These are phyloP conservation scores for Percina caprodes DNA, from an alignment of 2,113 vertebrate genomes.

Conservation along the genomic window DNA sequence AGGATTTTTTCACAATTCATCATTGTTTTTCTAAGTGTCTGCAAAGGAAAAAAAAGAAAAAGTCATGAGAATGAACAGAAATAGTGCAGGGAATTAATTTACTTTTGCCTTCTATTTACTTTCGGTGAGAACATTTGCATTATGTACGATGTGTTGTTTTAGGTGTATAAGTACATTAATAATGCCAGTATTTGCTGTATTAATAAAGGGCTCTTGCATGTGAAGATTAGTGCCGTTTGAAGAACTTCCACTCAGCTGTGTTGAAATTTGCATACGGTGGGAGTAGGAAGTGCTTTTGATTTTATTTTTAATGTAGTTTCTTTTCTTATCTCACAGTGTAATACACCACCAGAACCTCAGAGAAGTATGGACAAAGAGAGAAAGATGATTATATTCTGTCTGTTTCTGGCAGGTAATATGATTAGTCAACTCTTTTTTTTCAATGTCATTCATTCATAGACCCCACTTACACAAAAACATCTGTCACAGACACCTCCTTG, in stretches of 20 bases:
- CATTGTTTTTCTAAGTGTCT: background rate
- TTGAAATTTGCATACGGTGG: background rate
- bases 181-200: background rate
- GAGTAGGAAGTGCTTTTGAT: background rate
- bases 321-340: slow-evolving; percentile 1
- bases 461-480: background rate
- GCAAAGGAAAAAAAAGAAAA: background rate
- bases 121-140: background rate
- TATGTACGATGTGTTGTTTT: background rate
- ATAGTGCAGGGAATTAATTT: background rate
- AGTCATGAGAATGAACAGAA: background rate
- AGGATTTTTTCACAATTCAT: background rate
- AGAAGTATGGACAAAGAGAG: slow-evolving; percentile 21
- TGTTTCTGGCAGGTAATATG: slow-evolving; percentile 46
- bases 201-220: background rate
- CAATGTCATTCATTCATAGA: background rate
- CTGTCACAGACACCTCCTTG: background rate
- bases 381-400: slow-evolving; percentile 11
- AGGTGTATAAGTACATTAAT: background rate
- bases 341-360: background rate
- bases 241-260: background rate
- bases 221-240: background rate
- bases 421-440: background rate
- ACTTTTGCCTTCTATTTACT: background rate
- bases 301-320: background rate